Evolutionary conservation across 2,797 vertebrate species (phyloP), one percentile per base, ranked within the genome.

Genomic region (Scomberomorus guttatus): DNA sequence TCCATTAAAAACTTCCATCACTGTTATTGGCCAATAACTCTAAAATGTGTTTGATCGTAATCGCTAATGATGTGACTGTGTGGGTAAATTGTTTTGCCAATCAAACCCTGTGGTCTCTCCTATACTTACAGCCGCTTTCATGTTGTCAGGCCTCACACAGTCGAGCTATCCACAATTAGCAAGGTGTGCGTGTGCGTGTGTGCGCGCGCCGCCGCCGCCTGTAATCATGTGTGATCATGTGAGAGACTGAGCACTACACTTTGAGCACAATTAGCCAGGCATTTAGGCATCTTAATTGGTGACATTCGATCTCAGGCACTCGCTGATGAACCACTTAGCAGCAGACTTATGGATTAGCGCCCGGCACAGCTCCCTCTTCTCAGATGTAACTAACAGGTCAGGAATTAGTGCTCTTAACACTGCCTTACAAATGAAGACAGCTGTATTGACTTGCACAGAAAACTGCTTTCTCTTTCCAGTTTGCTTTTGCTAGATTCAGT

Each of bases 221-320:
- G 64, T 92, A 93, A 94, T 92, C 80, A 82, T 62, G 87, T 91
- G 92, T 78, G 85, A 90, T 92, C 75, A 75, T 89, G 85, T 86
- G 83, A 86, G 86, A 93, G 90, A 92, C 77, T 62, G 79, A 85
- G 82, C 64, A 22, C 84, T 81, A 86, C 92, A 94, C 93, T 92
- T 93, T 87, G 89, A 95, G 94, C 94, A 89, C 94, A 96, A 96
- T 96, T 96, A 95, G 94, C 92, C 89, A 83, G 90, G 89, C 94
- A 91, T 95, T 95, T 94, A 95, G 92, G 91, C 92, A 62, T 95
- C 95, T 95, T 96, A 96, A 96, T 96, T 95, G 94, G 94, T 80
- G 92, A 91, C 91, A 94, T 95, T 95, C 94, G 93, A 96, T 95
- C 94, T 83, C 37, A 72, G 85, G 84, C 87, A 80, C 90, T 93